A percentile compares a stretch with the other conserved stretches of the same genome.
Conservation (phyloP, 1,140 invertebrate genomes). For the Argopecten irradians region DNA sequence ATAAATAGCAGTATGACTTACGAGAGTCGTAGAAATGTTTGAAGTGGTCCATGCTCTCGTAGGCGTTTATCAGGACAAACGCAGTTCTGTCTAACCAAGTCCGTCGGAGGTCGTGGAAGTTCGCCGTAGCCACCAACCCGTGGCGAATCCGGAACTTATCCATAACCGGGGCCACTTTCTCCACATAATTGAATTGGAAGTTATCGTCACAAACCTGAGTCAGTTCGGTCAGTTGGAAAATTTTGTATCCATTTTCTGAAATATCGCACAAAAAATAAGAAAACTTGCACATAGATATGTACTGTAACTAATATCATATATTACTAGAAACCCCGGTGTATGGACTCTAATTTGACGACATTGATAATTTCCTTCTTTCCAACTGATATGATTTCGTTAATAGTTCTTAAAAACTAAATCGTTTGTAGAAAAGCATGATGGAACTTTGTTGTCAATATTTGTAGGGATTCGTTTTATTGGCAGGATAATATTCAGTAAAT, state of each 20-base stretch:
- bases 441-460: too few relatives aligned
- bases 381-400: too few relatives aligned
- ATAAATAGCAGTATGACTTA: too few relatives aligned
- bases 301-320: too few relatives aligned
- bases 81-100: background rate
- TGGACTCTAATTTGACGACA: too few relatives aligned
- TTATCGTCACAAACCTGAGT: constrained; percentile 4
- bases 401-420: too few relatives aligned
- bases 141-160: constrained; percentile 38
- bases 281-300: background rate
- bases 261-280: background rate
- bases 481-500: too few relatives aligned
- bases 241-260: background rate
- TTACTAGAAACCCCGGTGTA: too few relatives aligned
- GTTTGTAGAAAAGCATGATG: too few relatives aligned
- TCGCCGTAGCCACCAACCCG: constrained; percentile 13
- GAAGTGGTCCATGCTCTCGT: background rate
- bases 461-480: too few relatives aligned
- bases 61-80: constrained; percentile 31
- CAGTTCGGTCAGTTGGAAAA: constrained; percentile 33
- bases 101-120: background rate
- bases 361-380: too few relatives aligned
- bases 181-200: constrained; percentile 27
- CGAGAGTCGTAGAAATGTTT: constrained; percentile 34
- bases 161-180: constrained; percentile 33